Evolutionary conservation across 2,797 vertebrate genomes (phyloP), one percentile per base, ranked within the genome.

Genomic region (Tragelaphus oryx): DNA sequence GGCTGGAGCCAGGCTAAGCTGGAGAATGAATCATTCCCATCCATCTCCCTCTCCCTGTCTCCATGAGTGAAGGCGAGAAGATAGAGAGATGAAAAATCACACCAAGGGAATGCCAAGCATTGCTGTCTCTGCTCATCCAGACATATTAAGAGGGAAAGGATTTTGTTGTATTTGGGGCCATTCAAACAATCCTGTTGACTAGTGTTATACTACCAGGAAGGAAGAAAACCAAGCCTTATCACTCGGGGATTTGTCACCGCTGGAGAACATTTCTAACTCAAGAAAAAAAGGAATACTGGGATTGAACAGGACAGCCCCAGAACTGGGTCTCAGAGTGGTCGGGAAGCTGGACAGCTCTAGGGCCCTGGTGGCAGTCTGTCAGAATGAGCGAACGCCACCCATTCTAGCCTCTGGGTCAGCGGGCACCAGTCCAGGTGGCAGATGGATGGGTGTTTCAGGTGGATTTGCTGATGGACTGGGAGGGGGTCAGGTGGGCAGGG

Each of bases 311-410:
- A 85, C 57, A 82, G 46, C 50, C 60, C 55, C 9, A 71, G 82
- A 84, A 59, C 1, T 33, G 33, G 22, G 17, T 24, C 65, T 71
- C 11, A 14, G 78, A 65, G 44, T 5, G 55, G 28, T 26, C 0
- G 17, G 68, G 74, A 48, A 20, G 26, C 16, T 1, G 17, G 74
- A 41, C 12, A 20, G 57, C 14, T 22, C 57, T 4, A 8, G 88
- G 54, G 54, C 26, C 84, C 30, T 55, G 9, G 16, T 11, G 57
- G 50, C 5, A 6, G 30, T 24, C 37, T 13, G 14, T 22, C 17
- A 3, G n/a, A 26, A 20, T 2, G 14, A 57, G 37, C 8, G 30
- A 41, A 10, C 0, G 1, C 28, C 81, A 6, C 3, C 60, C 2
- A 1, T 50, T 62, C 76, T 6, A 8, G 54, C 60, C 46, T n/a